Evolutionary conservation across 2,113 vertebrate genomes (phyloP).

Genomic region (Coracopsis vasa): DNA sequence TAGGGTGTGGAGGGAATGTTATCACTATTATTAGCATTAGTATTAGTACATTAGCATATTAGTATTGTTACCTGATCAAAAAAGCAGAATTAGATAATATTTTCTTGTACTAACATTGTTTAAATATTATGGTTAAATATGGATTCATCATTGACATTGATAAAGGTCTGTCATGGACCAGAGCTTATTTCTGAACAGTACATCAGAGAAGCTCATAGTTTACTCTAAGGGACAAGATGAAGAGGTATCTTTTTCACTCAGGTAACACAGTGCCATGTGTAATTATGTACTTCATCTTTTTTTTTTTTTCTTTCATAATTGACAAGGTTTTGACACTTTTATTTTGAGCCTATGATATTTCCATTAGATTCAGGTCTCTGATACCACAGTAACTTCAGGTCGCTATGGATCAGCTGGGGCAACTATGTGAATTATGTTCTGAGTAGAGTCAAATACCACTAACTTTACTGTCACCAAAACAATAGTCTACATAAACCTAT

Average conservation of each 20-base stretch:
- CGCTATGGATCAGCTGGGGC: not conserved
- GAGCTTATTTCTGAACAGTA: not conserved
- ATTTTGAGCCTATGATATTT: not conserved
- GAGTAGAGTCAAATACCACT: not conserved
- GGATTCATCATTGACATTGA: not conserved
- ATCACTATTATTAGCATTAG: not conserved
- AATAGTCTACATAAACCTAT: not conserved
- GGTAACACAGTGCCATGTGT: not conserved
- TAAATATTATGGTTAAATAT: not conserved
- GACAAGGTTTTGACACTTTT: not conserved
- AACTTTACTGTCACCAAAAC: not conserved
- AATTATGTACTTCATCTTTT: not conserved
- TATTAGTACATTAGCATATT: no score
- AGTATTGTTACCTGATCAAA: not conserved
- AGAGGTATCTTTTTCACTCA: not conserved
- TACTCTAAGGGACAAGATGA: not conserved
- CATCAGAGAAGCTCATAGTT: not conserved
- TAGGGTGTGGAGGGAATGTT: not conserved
- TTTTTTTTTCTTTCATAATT: not conserved
- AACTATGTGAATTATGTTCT: not conserved
- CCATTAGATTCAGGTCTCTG: not conserved
- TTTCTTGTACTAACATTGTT: not conserved
- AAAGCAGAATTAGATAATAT: not conserved
- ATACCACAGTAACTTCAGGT: not conserved
- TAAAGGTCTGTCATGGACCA: not conserved